Percentiles rank a stretch among this genome's conserved stretches.
These are phyloP conservation scores for Scatophagus argus DNA, from an alignment of 2,113 vertebrate genomes.

Conservation along the genomic window DNA sequence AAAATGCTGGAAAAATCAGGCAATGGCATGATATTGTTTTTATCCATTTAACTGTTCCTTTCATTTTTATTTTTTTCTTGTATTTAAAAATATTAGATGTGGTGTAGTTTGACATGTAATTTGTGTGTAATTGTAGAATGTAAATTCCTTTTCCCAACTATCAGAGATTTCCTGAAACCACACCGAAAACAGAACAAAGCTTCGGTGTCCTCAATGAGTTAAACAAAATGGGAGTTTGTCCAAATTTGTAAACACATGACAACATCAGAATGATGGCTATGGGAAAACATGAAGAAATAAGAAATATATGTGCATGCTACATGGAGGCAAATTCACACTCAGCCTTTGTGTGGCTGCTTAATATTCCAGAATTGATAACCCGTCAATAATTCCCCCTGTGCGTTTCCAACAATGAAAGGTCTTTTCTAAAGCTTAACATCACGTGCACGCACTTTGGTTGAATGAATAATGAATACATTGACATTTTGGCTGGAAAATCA, in stretches of 20 bases:
- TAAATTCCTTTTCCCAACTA: neutral
- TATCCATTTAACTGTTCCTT: too few species aligned
- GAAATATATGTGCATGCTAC: neutral
- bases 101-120: too few species aligned
- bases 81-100: too few species aligned
- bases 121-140: neutral
- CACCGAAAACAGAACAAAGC: too few species aligned
- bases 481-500: slow-evolving; percentile 80
- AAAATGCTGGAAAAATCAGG: too few species aligned
- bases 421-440: slow-evolving; percentile 58
- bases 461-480: slow-evolving; percentile 83
- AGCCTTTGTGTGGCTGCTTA: slow-evolving; percentile 44
- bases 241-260: neutral
- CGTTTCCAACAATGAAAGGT: slow-evolving; percentile 55
- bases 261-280: neutral
- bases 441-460: slow-evolving; percentile 48
- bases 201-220: too few species aligned
- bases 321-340: slow-evolving; percentile 1
- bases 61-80: too few species aligned
- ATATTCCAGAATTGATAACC: slow-evolving; percentile 69
- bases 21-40: too few species aligned
- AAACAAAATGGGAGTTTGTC: neutral
- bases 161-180: neutral
- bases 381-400: slow-evolving; percentile 52
- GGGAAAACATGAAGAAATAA: neutral